Evolutionary conservation across 2,888 invertebrate genomes (phyloP).

Genomic region (Diarsia dahlii): DNA sequence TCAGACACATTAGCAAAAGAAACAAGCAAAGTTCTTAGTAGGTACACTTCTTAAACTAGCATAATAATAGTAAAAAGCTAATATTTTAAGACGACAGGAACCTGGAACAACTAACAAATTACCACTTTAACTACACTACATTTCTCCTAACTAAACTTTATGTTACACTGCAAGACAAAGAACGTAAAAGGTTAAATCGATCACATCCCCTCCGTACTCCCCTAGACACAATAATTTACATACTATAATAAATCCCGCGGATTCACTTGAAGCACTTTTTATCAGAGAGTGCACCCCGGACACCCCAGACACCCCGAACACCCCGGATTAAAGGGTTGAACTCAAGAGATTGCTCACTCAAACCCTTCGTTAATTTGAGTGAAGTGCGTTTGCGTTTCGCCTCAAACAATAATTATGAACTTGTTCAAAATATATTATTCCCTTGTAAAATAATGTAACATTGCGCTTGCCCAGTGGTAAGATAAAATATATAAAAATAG

Average conservation of each 20-base stretch:
- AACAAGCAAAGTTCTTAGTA: not conserved
- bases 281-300: conserved; percentile 21
- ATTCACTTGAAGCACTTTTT: conserved; percentile 26
- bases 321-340: conserved; percentile 50
- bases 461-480: not conserved
- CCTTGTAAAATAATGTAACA: not conserved
- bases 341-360: conserved; percentile 39
- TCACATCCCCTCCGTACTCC: conserved; percentile 2
- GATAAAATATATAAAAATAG: too few species aligned
- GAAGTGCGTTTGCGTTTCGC: conserved; percentile 34
- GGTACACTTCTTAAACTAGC: not conserved
- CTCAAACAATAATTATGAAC: conserved; percentile 36
- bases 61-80: not conserved
- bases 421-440: conserved; percentile 29
- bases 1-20: not conserved
- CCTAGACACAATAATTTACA: conserved; percentile 26
- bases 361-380: conserved; percentile 41
- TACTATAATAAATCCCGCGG: conserved; percentile 40
- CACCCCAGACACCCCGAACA: conserved; percentile 10
- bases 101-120: not conserved
- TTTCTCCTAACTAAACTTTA: conserved; percentile 10
- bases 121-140: too few species aligned
- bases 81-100: not conserved
- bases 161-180: not conserved
- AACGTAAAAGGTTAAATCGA: conserved; percentile 7